Conservation (phyloP, 2,113 vertebrate species). For the Gymnorhina tibicen region DNA sequence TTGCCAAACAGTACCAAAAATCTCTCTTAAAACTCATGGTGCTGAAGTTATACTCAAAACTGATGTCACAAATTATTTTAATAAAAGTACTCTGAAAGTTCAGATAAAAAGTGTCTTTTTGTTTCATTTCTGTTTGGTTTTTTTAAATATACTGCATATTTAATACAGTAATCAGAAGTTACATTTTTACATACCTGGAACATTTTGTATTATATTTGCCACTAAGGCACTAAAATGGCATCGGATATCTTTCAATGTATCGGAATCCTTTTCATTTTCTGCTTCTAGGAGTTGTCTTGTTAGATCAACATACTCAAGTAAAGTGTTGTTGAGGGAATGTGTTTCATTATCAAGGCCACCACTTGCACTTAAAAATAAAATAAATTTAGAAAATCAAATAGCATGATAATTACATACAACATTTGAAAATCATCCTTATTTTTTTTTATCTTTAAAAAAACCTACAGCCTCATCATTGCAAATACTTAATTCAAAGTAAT, state of each 20-base stretch:
- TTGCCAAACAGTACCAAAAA: not conserved
- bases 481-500: not conserved
- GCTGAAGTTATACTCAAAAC: not conserved
- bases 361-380: slow-evolving; percentile 80
- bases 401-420: not conserved
- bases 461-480: not conserved
- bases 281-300: slow-evolving; percentile 96
- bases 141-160: not conserved
- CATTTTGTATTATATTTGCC: slow-evolving; percentile 99
- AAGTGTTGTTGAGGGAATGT: slow-evolving; percentile 93
- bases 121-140: not conserved
- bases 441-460: not conserved
- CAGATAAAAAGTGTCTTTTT: not conserved
- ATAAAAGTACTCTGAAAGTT: not conserved
- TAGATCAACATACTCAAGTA: slow-evolving; percentile 96
- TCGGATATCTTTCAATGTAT: slow-evolving; percentile 94
- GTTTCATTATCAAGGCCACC: slow-evolving; percentile 96
- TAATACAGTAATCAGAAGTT: not conserved
- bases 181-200: slow-evolving; percentile 83
- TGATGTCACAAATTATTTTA: not conserved
- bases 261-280: slow-evolving; percentile 98
- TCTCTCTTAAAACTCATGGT: not conserved
- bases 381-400: not conserved
- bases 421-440: not conserved
- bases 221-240: slow-evolving; percentile 99